Evolutionary conservation across 2,113 vertebrate genomes (phyloP), one percentile per base, ranked within the genome.

Genomic region (Lepisosteus oculatus): DNA sequence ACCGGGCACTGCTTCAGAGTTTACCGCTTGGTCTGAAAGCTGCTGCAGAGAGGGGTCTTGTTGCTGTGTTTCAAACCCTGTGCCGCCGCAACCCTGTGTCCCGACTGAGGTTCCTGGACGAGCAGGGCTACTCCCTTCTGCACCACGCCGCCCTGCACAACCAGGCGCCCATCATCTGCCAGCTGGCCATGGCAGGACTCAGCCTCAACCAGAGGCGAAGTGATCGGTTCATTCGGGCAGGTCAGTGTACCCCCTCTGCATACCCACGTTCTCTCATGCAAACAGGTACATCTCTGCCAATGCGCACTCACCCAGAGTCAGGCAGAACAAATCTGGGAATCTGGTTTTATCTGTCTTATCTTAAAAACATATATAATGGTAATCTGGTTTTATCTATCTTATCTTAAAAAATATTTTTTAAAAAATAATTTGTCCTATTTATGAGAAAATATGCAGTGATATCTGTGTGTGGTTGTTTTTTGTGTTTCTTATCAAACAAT

Each of bases 71-170:
- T 79, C 77, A 87, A 3, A 87, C 90, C 0, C 84, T 90, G 4
- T 85, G 87, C 67, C 85, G 85, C 15, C 90, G 81, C 81, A 91
- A 87, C 56, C 83, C 88, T 0, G 76, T 83, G n/a, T 86, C 84
- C 0, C 87, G 85, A 0, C 86, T 93, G 65, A 81, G 78, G 3
- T 68, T 84, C 44, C 74, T 87, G 2, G 91, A 93, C 62, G 90
- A 90, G 43, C 65, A 70, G 0, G 91, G 92, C 7, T 90, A 87
- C 61, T 57, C 87, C 6, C 80, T 90, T 17, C 78, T 92, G 55
- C 91, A 93, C 67, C 82, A 91, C 0, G 91, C 91, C 3, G 85
- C 92, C 13, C 77, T 87, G 4, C 80, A 89, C 69, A 93, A 93
- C 74, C 85, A 84, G 17, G 77, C 85, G 0, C 3, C 86, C 13